Percentiles rank a stretch among this genome's conserved stretches.
Conservation (phyloP, 92 coral and sea anemone genomes). For the Chrysogorgia sp. region DNA sequence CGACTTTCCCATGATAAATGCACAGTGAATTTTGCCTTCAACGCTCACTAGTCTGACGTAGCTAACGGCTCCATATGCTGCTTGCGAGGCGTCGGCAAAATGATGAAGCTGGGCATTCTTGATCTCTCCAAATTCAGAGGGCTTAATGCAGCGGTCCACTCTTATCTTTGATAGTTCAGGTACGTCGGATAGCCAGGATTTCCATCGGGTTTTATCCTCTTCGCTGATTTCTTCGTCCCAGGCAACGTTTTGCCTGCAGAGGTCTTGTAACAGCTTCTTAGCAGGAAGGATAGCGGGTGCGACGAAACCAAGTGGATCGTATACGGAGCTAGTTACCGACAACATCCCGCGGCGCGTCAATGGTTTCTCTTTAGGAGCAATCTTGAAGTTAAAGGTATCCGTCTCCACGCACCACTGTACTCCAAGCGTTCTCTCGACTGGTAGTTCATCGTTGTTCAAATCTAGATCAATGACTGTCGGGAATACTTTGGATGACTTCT, state of each 20-base stretch:
- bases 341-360: neutral
- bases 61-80: conserved; percentile 22
- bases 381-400: neutral
- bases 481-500: neutral
- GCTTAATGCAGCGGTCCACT: neutral
- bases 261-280: conserved; percentile 2
- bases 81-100: conserved; percentile 33
- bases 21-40: neutral
- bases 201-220: neutral
- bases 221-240: conserved; percentile 8
- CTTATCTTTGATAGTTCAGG: neutral
- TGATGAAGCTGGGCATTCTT: neutral
- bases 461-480: neutral
- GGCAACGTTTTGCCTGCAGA: neutral
- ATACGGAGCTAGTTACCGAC: neutral
- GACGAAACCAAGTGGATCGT: conserved; percentile 17
- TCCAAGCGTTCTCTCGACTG: neutral
- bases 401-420: neutral
- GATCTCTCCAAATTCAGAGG: neutral
- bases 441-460: neutral
- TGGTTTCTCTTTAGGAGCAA: neutral
- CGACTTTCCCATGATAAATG: conserved; percentile 4
- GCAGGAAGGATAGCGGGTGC: conserved; percentile 11
- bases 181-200: neutral
- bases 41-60: conserved; percentile 10